Conservation (phyloP, 2,888 invertebrate species). For the Drosophila setosimentum region DNA sequence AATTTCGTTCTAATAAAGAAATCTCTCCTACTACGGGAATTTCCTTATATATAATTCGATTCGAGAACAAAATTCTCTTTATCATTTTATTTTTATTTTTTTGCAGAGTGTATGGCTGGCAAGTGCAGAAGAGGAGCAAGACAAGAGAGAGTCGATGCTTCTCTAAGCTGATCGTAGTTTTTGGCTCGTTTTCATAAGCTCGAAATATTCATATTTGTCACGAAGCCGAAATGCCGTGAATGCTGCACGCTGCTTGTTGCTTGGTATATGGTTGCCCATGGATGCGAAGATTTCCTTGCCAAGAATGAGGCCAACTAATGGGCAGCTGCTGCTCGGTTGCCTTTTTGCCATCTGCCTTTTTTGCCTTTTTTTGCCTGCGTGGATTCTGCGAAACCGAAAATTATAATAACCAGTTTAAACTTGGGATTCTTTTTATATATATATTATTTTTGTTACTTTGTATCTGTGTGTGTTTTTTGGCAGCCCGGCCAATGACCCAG, state of each 20-base stretch:
- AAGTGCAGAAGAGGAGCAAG: neutral
- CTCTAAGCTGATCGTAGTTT: conserved; percentile 17
- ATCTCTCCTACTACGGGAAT: neutral
- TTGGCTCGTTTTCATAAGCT: conserved; percentile 60
- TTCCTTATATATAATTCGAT: neutral
- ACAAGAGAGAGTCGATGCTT: conserved; percentile 14
- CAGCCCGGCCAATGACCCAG: conserved; percentile 61
- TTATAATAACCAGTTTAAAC: conserved; percentile 78
- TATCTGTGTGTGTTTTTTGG: conserved; percentile 36
- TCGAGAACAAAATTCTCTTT: neutral
- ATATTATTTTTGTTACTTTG: neutral
- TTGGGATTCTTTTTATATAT: conserved; percentile 25
- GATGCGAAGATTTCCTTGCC: conserved; percentile 60
- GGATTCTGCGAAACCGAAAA: conserved; percentile 79
- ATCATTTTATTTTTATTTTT: neutral
- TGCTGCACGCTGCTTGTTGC: conserved; percentile 14
- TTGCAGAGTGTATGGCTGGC: neutral
- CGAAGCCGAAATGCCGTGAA: conserved; percentile 58
- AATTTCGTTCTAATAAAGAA: neutral
- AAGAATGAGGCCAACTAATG: conserved; percentile 70
- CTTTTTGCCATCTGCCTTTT: conserved; percentile 17
- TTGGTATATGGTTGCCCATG: conserved; percentile 17
- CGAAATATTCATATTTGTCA: conserved; percentile 79
- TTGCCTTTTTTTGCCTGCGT: conserved; percentile 38
- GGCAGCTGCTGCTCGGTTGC: conserved; percentile 17